Percentiles rank a stretch among this genome's conserved stretches.
Conservation (phyloP, 2,113 vertebrate genomes). For the Myotis yumanensis region DNA sequence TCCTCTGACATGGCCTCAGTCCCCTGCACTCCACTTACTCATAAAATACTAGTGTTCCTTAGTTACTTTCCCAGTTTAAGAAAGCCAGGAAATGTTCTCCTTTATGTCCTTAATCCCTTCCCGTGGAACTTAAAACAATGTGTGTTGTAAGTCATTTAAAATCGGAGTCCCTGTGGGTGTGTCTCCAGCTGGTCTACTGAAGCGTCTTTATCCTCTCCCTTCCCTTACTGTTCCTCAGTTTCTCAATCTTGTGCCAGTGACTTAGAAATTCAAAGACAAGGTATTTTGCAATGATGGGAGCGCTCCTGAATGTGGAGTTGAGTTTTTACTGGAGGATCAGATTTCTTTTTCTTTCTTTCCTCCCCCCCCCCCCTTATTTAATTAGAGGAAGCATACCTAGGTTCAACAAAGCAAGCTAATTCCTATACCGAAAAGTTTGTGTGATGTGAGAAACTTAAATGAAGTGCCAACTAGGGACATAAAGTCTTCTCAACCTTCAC, state of each 20-base stretch:
- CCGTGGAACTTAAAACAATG: neutral
- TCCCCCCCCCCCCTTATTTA: neutral
- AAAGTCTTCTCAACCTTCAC: neutral
- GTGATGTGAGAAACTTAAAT: neutral
- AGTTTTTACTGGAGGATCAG: neutral
- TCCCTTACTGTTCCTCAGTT: neutral
- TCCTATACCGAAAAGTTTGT: neutral
- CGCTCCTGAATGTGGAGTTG: neutral
- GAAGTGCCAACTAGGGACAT: neutral
- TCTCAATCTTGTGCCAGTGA: neutral
- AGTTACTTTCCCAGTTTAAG: neutral
- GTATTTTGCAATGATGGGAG: neutral
- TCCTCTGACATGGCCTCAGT: neutral
- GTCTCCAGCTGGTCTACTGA: neutral
- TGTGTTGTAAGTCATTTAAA: neutral
- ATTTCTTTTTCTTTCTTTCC: neutral
- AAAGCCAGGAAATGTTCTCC: neutral
- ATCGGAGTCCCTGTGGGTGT: too few species aligned
- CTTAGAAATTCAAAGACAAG: constrained; percentile 20
- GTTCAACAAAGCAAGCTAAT: neutral
- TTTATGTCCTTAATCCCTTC: constrained; percentile 35
- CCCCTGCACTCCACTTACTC: neutral
- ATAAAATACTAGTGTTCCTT: neutral
- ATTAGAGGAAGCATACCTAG: neutral
- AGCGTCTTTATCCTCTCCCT: neutral